Base-by-base conservation (phyloP, 1,140 invertebrate species). In the Zaprionus nigranus region DNA sequence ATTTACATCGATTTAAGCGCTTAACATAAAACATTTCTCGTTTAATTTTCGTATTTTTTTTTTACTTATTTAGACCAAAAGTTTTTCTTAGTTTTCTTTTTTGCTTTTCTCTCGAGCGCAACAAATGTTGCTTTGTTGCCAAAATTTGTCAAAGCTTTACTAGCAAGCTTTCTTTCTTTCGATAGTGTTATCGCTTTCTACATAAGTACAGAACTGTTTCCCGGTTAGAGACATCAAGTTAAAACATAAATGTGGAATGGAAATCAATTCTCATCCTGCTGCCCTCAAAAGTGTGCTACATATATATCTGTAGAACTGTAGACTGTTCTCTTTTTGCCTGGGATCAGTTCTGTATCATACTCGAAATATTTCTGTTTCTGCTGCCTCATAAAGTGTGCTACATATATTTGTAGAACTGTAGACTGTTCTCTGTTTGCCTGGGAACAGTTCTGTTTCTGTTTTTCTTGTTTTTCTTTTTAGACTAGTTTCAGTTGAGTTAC, bases 401-500 rank as follows among this genome's bases (percentile, higher is more conserved):
- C 38, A 40, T 40, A 7, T 40, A n/a, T 40, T 5, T 40, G 15
- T n/a, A 40, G 38, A 40, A 6, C 13, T 34, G 38, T 40, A 15
- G 40, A 46, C 17, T 7, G 40, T 17, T 46, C 40, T 46, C 40
- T 46, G 9, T 11, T 2, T 11, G 20, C 9, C 20, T 51, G 46
- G 38, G 20, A 51, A 51, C 46, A 51, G 46, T 24, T 51, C 22
- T 24, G 46, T 80, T 49, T 71, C 65, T 73, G 30, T 38, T 59
- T 30, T 54, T 69, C 15, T 51, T 58, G n/a, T 17, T 17, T 56
- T 76, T 17, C 34, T 61, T 46, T 77, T 88, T 90, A 90, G 84
- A 88, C 84, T 88, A 88, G 84, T 88, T 88, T 88, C 75, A 79
- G 85, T 88, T 88, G 81, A 88, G 84, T 88, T 88, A 81, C 81